Percentiles rank a stretch among this genome's conserved stretches.
phyloP scores from a whole-genome alignment of 2,888 invertebrate species.

The Magallana nippona region DNA sequence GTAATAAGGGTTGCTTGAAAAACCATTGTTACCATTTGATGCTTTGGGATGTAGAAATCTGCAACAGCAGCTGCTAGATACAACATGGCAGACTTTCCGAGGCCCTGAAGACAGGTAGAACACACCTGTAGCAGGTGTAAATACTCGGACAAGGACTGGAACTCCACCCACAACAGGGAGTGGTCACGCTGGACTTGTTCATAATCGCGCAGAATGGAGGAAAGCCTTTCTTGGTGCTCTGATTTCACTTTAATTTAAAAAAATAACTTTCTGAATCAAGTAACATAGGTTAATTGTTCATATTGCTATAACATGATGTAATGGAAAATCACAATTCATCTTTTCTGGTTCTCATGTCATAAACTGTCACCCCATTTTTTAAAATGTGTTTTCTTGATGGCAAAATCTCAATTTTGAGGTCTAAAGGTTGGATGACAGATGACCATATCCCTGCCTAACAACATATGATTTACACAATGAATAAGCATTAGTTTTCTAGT shows the following conservation, averaged over 20 bases:
- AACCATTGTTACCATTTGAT: constrained; percentile 87
- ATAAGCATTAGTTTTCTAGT: too few relatives aligned
- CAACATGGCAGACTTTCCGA: constrained; percentile 87
- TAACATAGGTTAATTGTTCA: background rate
- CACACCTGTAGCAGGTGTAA: constrained; percentile 92
- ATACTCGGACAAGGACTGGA: constrained; percentile 93
- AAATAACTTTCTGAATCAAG: background rate
- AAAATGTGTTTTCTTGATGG: too few relatives aligned
- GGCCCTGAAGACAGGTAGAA: constrained; percentile 87
- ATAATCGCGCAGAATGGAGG: constrained; percentile 79
- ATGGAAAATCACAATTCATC: too few relatives aligned
- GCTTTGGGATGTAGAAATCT: constrained; percentile 97
- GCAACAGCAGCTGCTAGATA: constrained; percentile 99
- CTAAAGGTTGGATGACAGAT: too few relatives aligned
- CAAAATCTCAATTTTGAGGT: too few relatives aligned
- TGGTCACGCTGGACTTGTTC: constrained; percentile 82
- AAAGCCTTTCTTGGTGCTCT: constrained; percentile 52
- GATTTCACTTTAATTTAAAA: constrained; percentile 56
- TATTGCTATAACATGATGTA: background rate
- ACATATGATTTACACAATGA: too few relatives aligned
- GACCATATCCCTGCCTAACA: too few relatives aligned
- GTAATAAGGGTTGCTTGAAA: too few relatives aligned
- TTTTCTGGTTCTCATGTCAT: too few relatives aligned
- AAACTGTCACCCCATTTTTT: too few relatives aligned
- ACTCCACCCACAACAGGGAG: constrained; percentile 80